A percentile compares a stretch with the other conserved stretches of the same genome.
These are phyloP conservation scores for Phyllopteryx taeniolatus DNA, from an alignment of 2,113 vertebrate genomes.

Conservation along the genomic window DNA sequence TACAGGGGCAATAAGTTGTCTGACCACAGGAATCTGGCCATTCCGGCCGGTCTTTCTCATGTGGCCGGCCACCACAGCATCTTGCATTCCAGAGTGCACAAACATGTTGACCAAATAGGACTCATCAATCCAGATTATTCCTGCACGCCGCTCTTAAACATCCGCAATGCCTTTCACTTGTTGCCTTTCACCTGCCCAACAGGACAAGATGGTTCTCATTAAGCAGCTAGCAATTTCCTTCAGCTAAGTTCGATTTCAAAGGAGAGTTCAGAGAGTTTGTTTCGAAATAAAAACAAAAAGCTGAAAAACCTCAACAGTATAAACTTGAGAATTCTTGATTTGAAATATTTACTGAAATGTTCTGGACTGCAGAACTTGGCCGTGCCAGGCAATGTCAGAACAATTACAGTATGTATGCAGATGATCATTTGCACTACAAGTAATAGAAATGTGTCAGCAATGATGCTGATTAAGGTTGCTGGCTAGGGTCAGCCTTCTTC, in stretches of 20 bases:
- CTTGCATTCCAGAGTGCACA: slow-evolving; percentile 75
- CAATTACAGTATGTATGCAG: slow-evolving; percentile 44
- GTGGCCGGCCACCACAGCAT: slow-evolving; percentile 72
- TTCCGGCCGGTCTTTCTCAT: slow-evolving; percentile 64
- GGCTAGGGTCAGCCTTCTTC: slow-evolving; percentile 60
- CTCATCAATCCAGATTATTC: slow-evolving; percentile 72
- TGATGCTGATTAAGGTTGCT: slow-evolving; percentile 70
- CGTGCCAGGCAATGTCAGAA: slow-evolving; percentile 49
- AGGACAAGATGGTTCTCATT: slow-evolving; percentile 63
- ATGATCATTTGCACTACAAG: slow-evolving; percentile 51
- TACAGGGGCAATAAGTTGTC: slow-evolving; percentile 65
- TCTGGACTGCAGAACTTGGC: slow-evolving; percentile 7
- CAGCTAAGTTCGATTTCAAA: slow-evolving; percentile 7
- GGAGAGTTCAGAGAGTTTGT: not conserved
- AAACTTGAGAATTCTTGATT: not conserved
- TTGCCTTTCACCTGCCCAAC: slow-evolving; percentile 69
- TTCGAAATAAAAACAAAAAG: not conserved
- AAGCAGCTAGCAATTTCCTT: slow-evolving; percentile 32
- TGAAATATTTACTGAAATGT: not conserved
- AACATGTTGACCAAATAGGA: slow-evolving; percentile 77
- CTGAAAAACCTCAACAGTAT: not conserved
- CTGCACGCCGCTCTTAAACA: slow-evolving; percentile 63
- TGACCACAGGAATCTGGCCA: slow-evolving; percentile 72
- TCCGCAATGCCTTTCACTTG: slow-evolving; percentile 67
- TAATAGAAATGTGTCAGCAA: slow-evolving; percentile 62